Base-by-base conservation (phyloP, 2,888 invertebrate genomes). In the Beris morrisii region DNA sequence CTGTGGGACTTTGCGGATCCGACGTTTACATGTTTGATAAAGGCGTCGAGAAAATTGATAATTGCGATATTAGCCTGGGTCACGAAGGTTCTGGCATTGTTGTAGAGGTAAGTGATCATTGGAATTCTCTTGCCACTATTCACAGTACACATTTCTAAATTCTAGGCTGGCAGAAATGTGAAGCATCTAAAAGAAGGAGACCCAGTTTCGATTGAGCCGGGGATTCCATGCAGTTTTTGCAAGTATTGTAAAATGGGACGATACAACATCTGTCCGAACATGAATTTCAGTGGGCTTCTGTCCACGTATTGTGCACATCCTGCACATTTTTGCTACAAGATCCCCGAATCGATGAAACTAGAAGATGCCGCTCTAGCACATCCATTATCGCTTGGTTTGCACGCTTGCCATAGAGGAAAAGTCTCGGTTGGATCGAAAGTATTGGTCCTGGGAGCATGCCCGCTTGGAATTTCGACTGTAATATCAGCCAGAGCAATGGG, bases 1-100 rank as follows among this genome's bases (percentile, higher is more conserved):
- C 90, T 67, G 93, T 97, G 59, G 97, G 96, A 12, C 93, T 97
- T 72, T 96, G 97, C 78, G 97, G 96, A 3, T 91, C 91, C 0
- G 97, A 97, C 79, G 91, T 97, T 11, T 94, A 95, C 80, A 93
- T 97, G 90, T 79, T 72, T 52, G 78, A 79, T 67, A 76, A 74
- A 28, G 76, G 77, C 1, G 38, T 38, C 5, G 43, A 15, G 31
- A 46, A 64, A 38, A 7, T 46, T 2, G 63, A 31, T 11, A 73
- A 67, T 7, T 67, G 67, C 7, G 70, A 67, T 4, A 73, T 77
- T 38, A 87, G 95, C 22, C 87, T 97, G 75, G 97, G 97, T 0
- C 97, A 98, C 76, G 97, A 97, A 81, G 90, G 95, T 0, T 85
- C 91, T 0, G 93, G 92, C 6, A 85, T 87, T 31, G 89, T 94